Base-by-base conservation (phyloP, 2,113 vertebrate genomes). In the Pteronura brasiliensis region DNA sequence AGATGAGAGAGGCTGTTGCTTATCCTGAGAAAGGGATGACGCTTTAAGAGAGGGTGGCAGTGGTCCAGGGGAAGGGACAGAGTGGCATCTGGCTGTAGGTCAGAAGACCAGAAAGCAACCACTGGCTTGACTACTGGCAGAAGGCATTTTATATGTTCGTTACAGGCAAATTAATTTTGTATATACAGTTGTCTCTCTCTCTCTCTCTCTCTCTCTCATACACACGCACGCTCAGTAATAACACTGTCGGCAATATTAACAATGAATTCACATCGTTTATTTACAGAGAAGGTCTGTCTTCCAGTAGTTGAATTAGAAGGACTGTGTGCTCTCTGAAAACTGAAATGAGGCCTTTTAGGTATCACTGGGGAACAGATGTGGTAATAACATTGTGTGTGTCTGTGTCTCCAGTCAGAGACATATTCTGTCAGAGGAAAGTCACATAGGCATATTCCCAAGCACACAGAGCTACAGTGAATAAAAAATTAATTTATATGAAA, bases 51-150 rank as follows among this genome's bases (percentile, higher is more conserved):
- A 29, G 44, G 1, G 10, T 27, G n/a, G 80, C 13, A 7, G 29
- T 12, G 39, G 27, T 39, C 25, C 0, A 7, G 20, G 11, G 1
- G 17, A 25, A 3, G 25, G 59, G 34, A 34, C 10, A 20, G 3
- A 76, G 39, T 3, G 72, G 39, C 74, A 4, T 29, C 44, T 4
- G 74, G 29, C 31, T 52, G 20, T 36, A 25, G 27, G 27, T 42
- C 17, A 42, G 17, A 82, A 23, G 12, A 17, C 36, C 71, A n/a
- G 44, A 65, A 72, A 76, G 57, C 27, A 36, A n/a, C 11, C 5
- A 17, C 17, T 67, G 44, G 55, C 15, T 1, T n/a, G 25, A 12
- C 14, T 15, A 23, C 25, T 31, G 17, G 7, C 27, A 49, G 18
- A 49, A 39, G 12, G 55, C 20, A n/a, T 21, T 31, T 23, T 31